Base-by-base conservation (phyloP, 2,888 invertebrate species). In the Gortyna flavago region DNA sequence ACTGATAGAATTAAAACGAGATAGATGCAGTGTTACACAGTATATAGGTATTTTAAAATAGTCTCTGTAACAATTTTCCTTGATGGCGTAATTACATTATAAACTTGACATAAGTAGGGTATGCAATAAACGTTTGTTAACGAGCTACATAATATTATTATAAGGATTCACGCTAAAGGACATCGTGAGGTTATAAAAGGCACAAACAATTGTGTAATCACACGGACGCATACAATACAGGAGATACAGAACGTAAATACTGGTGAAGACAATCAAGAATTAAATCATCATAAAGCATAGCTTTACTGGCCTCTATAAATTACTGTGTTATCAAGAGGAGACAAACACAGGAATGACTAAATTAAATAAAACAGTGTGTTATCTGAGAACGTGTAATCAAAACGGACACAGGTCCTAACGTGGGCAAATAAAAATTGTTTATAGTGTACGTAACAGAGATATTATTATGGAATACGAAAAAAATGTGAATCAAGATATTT, bases 221-320 rank as follows among this genome's bases (percentile, higher is more conserved):
- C 87, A 87, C 91, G 93, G 93, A 93, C 94, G 92, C 91, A 90
- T 89, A 92, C 79, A 89, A 86, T 81, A 83, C 83, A 71, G 77
- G 87, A 89, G 90, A 90, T 89, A 92, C 88, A 89, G 84, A 90
- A 83, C 85, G 90, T 92, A 95, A 95, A 95, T 94, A 94, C 91
- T 90, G 89, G 87, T 86, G 91, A 91, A 88, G 89, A 92, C 93
- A 94, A 94, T 94, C 92, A 93, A 92, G 93, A 93, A 94, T 94
- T 94, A 94, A 94, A 95, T 94, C 93, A 94, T 94, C 93, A 93
- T 95, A 95, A 95, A 95, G 91, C 92, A 91, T 93, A 92, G 92
- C 94, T 94, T 93, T 93, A 92, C 95, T 94, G 92, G 93, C 94
- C 95, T 94, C 93, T 94, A 95, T 95, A 96, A 95, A 95, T 95